Base-by-base conservation (phyloP, 2,797 vertebrate species). In the Netta rufina region DNA sequence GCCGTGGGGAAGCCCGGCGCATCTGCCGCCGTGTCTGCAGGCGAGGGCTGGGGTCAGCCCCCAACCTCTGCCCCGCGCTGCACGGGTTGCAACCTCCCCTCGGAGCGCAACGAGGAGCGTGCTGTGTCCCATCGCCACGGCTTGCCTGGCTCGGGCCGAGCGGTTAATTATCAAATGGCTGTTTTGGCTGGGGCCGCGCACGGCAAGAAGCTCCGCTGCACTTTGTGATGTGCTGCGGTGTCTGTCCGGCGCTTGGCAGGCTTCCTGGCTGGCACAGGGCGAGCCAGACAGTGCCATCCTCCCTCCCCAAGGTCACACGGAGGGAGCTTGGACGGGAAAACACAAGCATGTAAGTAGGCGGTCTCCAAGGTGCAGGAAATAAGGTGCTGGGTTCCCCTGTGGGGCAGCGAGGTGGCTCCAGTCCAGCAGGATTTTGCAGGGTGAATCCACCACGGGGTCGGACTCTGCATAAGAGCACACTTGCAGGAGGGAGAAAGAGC, bases 151-250 rank as follows among this genome's bases (percentile, higher is more conserved):
- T 67, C 4, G 0, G 38, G 17, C 74, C 1, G 2, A 54, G 9
- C 28, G 51, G 72, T 94, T 95, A 89, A 95, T 94, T 95, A 95
- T 92, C 93, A 92, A 93, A 95, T 95, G 89, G 87, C 61, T 65
- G 18, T 32, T 64, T 83, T 83, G 94, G 93, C 95, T 85, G 89
- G 1, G 47, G 71, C 21, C 0, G 6, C 14, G 64, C 65, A 72
- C 66, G 75, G 65, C 61, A 73, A 93, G 86, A 36, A 28, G 38
- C 73, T 91, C 13, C 58, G 58, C 41, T 32, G 83, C 45, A 24
- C 83, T 91, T 89, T 2, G 66, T 5, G 85, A 22, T 84, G 90
- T 64, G 80, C 76, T 66, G 76, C 6, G 0, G 70, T 54, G 80
- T 77, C 89, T 67, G 87, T 64, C 51, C 1, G 22, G 71, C 0